Evolutionary conservation across 1,140 invertebrate genomes (phyloP), one percentile per base, ranked within the genome.

Genomic region (Myzus persicae): DNA sequence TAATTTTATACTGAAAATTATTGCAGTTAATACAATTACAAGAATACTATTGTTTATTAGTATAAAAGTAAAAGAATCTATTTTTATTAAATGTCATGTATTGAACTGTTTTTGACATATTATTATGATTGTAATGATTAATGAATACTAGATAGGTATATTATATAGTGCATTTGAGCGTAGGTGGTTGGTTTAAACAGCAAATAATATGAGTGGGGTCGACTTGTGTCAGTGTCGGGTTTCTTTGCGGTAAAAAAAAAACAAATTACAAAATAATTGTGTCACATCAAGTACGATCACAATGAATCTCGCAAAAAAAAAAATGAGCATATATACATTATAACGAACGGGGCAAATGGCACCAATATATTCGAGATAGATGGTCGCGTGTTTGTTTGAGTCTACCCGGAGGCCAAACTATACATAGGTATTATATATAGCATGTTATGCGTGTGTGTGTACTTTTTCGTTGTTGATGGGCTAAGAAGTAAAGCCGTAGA

Each of bases 241-340:
- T 89, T 89, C 48, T 38, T 54, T 89, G 88, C 48, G 36, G 48
- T 89, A 38, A 38, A 46, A 82, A 84, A 88, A 88, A 36, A 89
- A 89, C 46, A 51, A 89, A 51, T 89, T 88, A 88, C 85, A 18
- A 38, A 89, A 89, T 89, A 89, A 89, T 89, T 89, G 36, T 89
- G 46, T 36, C 88, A 51, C 36, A 89, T 9, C n/a, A 24, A 51
- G 87, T 89, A n/a, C 46, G 36, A 89, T 24, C n/a, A 89, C 46
- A 89, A 89, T 54, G 48, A 54, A 24, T 54, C 22, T 36, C 22
- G 48, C 36, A 40, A 89, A 89, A 54, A 48, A 89, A 89, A 54
- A 89, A 88, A 48, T 48, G 46, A 31, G 5, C 18, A 40, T 89
- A 89, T 54, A 89, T 89, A 24, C 38, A 54, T 38, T 38, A 38